Conservation (phyloP, 2,888 invertebrate species). For the Ophraella communa region DNA sequence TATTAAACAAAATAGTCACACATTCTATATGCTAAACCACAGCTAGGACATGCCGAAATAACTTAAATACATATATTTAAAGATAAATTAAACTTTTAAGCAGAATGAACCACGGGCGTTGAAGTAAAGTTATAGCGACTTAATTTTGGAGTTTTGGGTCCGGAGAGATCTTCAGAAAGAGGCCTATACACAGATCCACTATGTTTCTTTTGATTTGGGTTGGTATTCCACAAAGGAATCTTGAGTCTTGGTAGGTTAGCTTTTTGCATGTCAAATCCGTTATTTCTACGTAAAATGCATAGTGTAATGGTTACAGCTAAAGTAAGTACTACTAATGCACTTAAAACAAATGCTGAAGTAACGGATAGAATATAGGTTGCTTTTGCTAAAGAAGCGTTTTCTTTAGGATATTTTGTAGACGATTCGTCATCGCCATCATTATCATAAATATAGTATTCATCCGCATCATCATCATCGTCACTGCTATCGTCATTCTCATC, state of each 20-base stretch:
- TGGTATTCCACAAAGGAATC: constrained; percentile 53
- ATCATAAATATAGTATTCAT: constrained; percentile 55
- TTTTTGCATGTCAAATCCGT: constrained; percentile 49
- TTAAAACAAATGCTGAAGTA: constrained; percentile 65
- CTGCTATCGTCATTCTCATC: too few relatives aligned
- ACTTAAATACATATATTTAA: too few relatives aligned
- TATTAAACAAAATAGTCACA: constrained; percentile 15
- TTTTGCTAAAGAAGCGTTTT: constrained; percentile 36
- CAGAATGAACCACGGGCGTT: constrained; percentile 47
- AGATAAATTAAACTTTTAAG: constrained; percentile 26
- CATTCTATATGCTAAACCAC: background rate
- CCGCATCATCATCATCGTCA: constrained; percentile 44
- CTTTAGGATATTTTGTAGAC: constrained; percentile 8
- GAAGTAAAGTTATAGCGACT: constrained; percentile 64
- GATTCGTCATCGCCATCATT: constrained; percentile 36
- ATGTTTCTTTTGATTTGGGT: constrained; percentile 68
- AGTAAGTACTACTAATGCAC: constrained; percentile 63
- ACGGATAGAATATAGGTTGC: constrained; percentile 51
- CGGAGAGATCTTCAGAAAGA: constrained; percentile 76
- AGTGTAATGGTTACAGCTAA: constrained; percentile 57
- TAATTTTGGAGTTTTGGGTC: constrained; percentile 70
- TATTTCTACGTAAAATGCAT: constrained; percentile 52
- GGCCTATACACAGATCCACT: constrained; percentile 80
- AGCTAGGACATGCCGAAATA: background rate
- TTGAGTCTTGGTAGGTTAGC: constrained; percentile 54